Conservation (phyloP, 1,140 invertebrate genomes). For the Elymnias hypermnestra region DNA sequence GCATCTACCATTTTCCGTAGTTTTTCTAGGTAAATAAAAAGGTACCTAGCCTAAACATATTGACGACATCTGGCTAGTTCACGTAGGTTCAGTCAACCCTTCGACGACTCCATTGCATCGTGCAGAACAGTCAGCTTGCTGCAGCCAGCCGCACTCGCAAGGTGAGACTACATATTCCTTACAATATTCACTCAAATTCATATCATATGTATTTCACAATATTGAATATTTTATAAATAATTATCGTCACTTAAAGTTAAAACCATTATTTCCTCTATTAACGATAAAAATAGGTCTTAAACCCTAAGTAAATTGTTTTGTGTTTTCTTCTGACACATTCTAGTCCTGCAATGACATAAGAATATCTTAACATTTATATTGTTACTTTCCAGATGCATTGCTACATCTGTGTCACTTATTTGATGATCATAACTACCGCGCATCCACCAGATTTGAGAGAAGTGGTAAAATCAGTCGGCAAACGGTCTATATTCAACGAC, state of each 20-base stretch:
- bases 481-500: constrained; percentile 56
- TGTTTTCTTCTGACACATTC: too few species aligned
- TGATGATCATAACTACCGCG: constrained; percentile 49
- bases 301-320: background rate
- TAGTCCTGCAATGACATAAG: too few species aligned
- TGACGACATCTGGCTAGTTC: constrained; percentile 22
- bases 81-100: constrained; percentile 55
- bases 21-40: too few species aligned
- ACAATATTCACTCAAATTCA: too few species aligned
- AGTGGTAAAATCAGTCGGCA: constrained; percentile 23
- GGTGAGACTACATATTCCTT: constrained; percentile 2
- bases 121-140: constrained; percentile 25
- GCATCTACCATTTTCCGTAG: too few species aligned
- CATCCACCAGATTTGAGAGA: constrained; percentile 35
- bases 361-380: too few species aligned
- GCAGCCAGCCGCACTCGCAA: constrained; percentile 11
- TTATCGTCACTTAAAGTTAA: too few species aligned
- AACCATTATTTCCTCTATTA: too few species aligned
- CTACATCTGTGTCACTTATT: constrained; percentile 58
- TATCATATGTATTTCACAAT: too few species aligned
- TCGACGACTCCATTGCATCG: constrained; percentile 18
- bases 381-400: constrained; percentile 60
- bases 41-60: too few species aligned
- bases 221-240: too few species aligned
- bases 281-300: too few species aligned